These are phyloP conservation scores for Baccha elongata DNA, from an alignment of 2,888 invertebrate species.

Conservation along the genomic window DNA sequence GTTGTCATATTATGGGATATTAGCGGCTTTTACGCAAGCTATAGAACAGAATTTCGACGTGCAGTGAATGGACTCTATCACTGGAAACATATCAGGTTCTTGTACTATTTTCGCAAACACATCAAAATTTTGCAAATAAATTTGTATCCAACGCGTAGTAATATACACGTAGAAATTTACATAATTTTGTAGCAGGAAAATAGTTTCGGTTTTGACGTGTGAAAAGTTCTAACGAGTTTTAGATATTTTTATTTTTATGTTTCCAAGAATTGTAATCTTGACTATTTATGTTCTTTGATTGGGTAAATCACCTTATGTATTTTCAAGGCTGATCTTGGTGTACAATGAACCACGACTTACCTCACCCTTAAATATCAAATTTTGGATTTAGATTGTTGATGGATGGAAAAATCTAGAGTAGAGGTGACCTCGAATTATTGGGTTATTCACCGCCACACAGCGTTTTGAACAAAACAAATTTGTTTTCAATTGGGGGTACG, in stretches of 20 bases:
- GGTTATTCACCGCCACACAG: constrained; percentile 63
- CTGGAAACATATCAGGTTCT: constrained; percentile 37
- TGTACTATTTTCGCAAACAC: constrained; percentile 59
- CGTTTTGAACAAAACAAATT: constrained; percentile 29
- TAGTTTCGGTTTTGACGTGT: constrained; percentile 41
- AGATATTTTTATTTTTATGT: not conserved
- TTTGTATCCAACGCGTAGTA: constrained; percentile 40
- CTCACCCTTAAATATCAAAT: constrained; percentile 7
- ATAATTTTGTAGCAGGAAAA: constrained; percentile 50
- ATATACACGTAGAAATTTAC: constrained; percentile 47
- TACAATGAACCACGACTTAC: constrained; percentile 57
- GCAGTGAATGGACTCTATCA: constrained; percentile 44
- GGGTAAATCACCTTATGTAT: not conserved
- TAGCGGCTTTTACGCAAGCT: not conserved
- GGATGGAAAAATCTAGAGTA: not conserved
- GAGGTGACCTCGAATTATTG: constrained; percentile 52
- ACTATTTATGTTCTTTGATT: constrained; percentile 7
- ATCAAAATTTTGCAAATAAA: constrained; percentile 50
- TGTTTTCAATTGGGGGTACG: constrained; percentile 54
- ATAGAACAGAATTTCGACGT: not conserved
- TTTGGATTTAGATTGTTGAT: not conserved
- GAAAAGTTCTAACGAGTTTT: constrained; percentile 51
- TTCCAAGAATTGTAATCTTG: constrained; percentile 35
- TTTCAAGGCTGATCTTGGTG: constrained; percentile 61
- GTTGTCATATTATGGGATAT: not conserved